Conservation (phyloP, 1,140 invertebrate genomes). For the Pogonognathellus flavescens region DNA sequence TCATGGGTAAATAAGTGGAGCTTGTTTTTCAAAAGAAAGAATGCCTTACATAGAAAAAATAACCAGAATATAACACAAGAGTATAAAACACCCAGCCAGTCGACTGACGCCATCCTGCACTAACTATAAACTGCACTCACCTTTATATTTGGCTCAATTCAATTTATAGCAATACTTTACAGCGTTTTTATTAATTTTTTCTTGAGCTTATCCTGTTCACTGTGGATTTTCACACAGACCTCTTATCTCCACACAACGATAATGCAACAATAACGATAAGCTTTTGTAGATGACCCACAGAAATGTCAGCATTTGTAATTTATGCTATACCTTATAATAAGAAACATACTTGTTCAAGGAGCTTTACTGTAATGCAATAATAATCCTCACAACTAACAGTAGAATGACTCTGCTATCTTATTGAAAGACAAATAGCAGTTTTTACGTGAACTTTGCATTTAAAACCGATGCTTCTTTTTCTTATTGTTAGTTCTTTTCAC, state of each 20-base stretch:
- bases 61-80: constrained; percentile 24
- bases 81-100: constrained; percentile 18
- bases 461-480: background rate
- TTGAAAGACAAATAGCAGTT: background rate
- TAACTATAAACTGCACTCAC: background rate
- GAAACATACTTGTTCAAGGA: constrained; percentile 14
- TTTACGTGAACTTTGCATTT: background rate
- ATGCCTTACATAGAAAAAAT: constrained; percentile 24
- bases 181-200: constrained; percentile 23
- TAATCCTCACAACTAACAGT: background rate
- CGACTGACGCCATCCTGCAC: constrained; percentile 39
- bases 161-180: constrained; percentile 11
- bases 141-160: constrained; percentile 42
- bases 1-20: constrained; percentile 32
- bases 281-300: constrained; percentile 43
- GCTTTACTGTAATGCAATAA: background rate
- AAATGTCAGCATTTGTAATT: constrained; percentile 10
- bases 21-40: constrained; percentile 40
- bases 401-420: background rate
- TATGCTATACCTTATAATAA: constrained; percentile 1
- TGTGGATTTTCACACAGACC: background rate
- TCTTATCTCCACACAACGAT: constrained; percentile 14
- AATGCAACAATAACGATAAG: constrained; percentile 5
- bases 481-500: constrained; percentile 2
- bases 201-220: constrained; percentile 19